phyloP scores from a whole-genome alignment of 2,888 invertebrate genomes.

The Mythimna albipuncta region DNA sequence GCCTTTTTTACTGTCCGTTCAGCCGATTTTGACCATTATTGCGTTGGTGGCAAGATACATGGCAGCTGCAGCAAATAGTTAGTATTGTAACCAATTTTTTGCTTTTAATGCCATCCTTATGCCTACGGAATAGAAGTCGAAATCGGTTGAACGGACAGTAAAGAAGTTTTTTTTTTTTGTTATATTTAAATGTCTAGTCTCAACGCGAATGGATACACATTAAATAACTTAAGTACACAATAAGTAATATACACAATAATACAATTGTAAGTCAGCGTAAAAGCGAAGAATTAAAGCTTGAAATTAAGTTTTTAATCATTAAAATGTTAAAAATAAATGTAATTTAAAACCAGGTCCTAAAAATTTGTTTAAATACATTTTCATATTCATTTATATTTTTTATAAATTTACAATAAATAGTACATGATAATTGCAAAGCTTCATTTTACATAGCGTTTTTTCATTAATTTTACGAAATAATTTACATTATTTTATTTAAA shows the following conservation, averaged over 20 bases:
- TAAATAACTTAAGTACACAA: slow-evolving; percentile 17
- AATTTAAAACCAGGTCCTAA: slow-evolving; percentile 1
- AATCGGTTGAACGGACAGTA: too few relatives aligned
- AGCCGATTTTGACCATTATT: too few relatives aligned
- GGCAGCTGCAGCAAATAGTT: too few relatives aligned
- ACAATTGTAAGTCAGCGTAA: slow-evolving; percentile 34
- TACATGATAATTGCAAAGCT: not conserved
- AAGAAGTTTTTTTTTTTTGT: too few relatives aligned
- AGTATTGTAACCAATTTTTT: too few relatives aligned
- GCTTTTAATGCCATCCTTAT: too few relatives aligned
- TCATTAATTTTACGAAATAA: slow-evolving; percentile 5
- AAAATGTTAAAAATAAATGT: slow-evolving; percentile 1
- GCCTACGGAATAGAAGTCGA: too few relatives aligned
- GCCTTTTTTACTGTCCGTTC: too few relatives aligned
- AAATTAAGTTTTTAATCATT: slow-evolving; percentile 1
- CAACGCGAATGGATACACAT: not conserved
- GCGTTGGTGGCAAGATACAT: too few relatives aligned
- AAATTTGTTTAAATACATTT: slow-evolving; percentile 11
- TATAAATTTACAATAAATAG: not conserved
- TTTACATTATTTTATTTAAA: slow-evolving; percentile 1
- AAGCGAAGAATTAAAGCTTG: slow-evolving; percentile 40
- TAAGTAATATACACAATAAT: slow-evolving; percentile 18
- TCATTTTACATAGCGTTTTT: not conserved
- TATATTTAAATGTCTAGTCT: too few relatives aligned
- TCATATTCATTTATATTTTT: slow-evolving; percentile 11